Conservation (phyloP, 1,140 invertebrate genomes). For the Mercenaria mercenaria region DNA sequence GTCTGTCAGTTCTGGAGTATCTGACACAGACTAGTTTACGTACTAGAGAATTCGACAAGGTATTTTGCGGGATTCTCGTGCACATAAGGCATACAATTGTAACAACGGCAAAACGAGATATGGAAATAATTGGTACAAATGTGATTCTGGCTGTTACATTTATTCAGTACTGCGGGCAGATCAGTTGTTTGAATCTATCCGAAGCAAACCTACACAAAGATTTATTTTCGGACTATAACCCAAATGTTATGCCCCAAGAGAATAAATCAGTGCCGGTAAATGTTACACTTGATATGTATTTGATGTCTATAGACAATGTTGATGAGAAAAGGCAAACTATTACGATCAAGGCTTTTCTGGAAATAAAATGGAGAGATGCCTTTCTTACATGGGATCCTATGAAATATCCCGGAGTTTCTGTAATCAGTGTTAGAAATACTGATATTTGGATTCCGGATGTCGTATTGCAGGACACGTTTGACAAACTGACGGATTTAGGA, state of each 20-base stretch:
- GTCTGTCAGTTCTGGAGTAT: no score
- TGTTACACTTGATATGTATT: slow-evolving; percentile 28
- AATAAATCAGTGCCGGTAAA: background rate
- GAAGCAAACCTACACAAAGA: background rate
- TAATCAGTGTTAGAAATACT: slow-evolving; percentile 8
- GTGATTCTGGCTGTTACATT: no score
- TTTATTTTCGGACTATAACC: slow-evolving; percentile 22
- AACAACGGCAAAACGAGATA: no score
- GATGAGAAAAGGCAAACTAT: slow-evolving; percentile 37
- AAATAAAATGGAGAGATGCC: slow-evolving; percentile 42
- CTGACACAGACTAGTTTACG: no score
- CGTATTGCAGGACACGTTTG: slow-evolving; percentile 7
- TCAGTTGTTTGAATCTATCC: background rate
- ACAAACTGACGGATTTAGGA: slow-evolving; percentile 40
- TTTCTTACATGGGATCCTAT: slow-evolving; percentile 14
- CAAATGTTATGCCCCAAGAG: slow-evolving; percentile 34
- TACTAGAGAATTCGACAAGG: no score
- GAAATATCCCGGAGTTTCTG: background rate
- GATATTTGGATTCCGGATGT: slow-evolving; percentile 49
- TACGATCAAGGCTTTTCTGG: slow-evolving; percentile 13
- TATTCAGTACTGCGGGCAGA: no score
- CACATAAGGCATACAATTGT: no score
- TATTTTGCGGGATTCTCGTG: no score
- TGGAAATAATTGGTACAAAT: no score
- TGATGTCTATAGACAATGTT: slow-evolving; percentile 50